phyloP scores from a whole-genome alignment of 2,113 vertebrate genomes.

The Hippocampus guttulatus region DNA sequence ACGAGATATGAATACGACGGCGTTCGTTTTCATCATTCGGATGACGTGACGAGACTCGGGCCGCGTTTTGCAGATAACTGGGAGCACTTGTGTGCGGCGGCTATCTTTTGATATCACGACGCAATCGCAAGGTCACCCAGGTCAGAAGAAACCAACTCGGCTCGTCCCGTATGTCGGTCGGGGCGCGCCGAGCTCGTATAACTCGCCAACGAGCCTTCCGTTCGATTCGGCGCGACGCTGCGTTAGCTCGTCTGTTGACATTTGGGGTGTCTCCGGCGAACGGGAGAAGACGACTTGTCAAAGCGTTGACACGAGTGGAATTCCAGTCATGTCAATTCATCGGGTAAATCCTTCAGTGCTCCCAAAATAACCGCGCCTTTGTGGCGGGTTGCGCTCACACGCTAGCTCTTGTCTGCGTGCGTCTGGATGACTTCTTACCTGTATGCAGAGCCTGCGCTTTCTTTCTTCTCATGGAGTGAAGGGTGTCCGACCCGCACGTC shows the following conservation, averaged over 20 bases:
- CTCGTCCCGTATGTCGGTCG: background rate
- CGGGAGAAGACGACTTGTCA: constrained; percentile 43
- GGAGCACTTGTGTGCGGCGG: constrained; percentile 29
- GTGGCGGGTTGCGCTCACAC: constrained; percentile 56
- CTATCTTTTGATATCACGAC: constrained; percentile 22
- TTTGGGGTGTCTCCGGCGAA: constrained; percentile 38
- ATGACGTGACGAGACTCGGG: background rate
- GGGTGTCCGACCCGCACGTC: constrained; percentile 62
- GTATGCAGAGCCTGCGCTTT: constrained; percentile 53
- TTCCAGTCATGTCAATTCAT: constrained; percentile 57
- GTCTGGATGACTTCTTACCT: constrained; percentile 57
- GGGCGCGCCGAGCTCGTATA: constrained; percentile 22
- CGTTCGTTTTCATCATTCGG: too few species aligned
- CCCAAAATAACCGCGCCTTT: constrained; percentile 62
- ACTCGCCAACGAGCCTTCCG: constrained; percentile 25
- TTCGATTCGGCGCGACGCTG: constrained; percentile 39
- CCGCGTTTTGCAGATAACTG: constrained; percentile 10
- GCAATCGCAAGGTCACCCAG: constrained; percentile 20
- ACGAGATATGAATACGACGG: too few species aligned
- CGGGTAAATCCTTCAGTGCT: constrained; percentile 52
- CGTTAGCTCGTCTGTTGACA: constrained; percentile 29
- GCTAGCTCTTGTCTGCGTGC: constrained; percentile 61
- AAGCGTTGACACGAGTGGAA: constrained; percentile 60
- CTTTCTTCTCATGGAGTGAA: constrained; percentile 62
- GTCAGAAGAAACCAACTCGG: constrained; percentile 9